These are phyloP conservation scores for Lepidochrysops patricia DNA, from an alignment of 2,888 invertebrate genomes.

Conservation along the genomic window DNA sequence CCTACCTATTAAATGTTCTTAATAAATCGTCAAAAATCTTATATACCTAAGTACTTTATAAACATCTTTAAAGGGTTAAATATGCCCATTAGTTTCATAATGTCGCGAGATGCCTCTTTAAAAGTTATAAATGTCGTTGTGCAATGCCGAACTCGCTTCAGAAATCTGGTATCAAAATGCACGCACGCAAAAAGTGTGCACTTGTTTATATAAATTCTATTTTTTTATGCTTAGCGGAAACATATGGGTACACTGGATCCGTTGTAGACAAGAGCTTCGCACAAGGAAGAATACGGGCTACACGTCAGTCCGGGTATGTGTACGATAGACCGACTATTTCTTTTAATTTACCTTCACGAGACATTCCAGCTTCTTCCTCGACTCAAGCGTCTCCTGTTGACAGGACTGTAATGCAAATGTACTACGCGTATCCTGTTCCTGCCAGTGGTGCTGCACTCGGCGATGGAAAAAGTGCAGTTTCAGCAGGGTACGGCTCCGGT, in stretches of 20 bases:
- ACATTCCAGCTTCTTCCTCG: constrained; percentile 40
- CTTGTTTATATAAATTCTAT: constrained; percentile 22
- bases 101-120: constrained; percentile 35
- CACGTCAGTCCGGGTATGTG: constrained; percentile 61
- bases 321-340: constrained; percentile 56
- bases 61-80: constrained; percentile 33
- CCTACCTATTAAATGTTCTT: too few relatives aligned
- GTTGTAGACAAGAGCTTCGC: constrained; percentile 15
- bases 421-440: constrained; percentile 58
- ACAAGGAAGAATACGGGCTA: constrained; percentile 32
- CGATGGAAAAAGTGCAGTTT: constrained; percentile 30
- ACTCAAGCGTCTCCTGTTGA: constrained; percentile 55
- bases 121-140: constrained; percentile 47
- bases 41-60: background rate
- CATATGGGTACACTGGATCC: constrained; percentile 2
- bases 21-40: background rate
- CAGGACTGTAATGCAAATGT: constrained; percentile 57
- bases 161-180: constrained; percentile 34
- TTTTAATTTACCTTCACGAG: constrained; percentile 51
- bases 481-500: constrained; percentile 36
- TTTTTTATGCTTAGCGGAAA: constrained; percentile 24
- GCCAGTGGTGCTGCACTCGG: constrained; percentile 34
- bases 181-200: constrained; percentile 25
- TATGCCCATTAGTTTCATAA: constrained; percentile 36
- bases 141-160: constrained; percentile 37